These are phyloP conservation scores for Parnassius mnemosyne DNA, from an alignment of 2,888 invertebrate species.

Conservation along the genomic window DNA sequence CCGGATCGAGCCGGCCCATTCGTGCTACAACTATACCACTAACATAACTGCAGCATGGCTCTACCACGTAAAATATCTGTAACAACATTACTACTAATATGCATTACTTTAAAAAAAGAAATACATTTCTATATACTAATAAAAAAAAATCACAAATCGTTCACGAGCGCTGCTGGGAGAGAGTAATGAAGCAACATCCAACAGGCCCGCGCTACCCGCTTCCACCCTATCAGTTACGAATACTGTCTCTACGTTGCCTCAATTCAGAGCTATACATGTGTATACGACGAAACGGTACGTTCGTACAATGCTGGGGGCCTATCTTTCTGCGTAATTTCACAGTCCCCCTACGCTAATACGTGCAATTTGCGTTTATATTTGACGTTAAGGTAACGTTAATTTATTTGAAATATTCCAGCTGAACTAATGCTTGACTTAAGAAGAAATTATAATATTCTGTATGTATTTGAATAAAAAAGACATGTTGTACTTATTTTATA, in stretches of 20 bases:
- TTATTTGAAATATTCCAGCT: not conserved
- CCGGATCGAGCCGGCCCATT: too few relatives aligned
- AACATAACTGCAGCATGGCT: too few relatives aligned
- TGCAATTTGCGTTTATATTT: slow-evolving; percentile 16
- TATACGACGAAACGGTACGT: not conserved
- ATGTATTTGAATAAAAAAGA: too few relatives aligned
- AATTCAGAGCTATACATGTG: slow-evolving; percentile 3
- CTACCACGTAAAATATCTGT: too few relatives aligned
- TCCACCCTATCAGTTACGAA: slow-evolving; percentile 19
- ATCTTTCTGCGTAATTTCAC: slow-evolving; percentile 25
- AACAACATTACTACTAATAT: too few relatives aligned
- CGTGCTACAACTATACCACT: too few relatives aligned
- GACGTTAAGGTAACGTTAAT: slow-evolving; percentile 1
- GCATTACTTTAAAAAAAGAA: too few relatives aligned
- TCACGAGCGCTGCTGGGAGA: slow-evolving; percentile 8
- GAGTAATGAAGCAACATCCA: slow-evolving; percentile 13
- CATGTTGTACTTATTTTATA: too few relatives aligned
- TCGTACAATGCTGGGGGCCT: slow-evolving; percentile 4
- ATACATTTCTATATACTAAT: too few relatives aligned
- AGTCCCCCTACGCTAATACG: slow-evolving; percentile 3
- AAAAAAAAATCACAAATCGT: slow-evolving; percentile 1
- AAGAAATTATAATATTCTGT: too few relatives aligned
- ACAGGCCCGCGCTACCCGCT: slow-evolving; percentile 8
- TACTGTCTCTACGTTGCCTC: slow-evolving; percentile 8
- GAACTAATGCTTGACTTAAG: too few relatives aligned